These are phyloP conservation scores for Rostratula benghalensis DNA, from an alignment of 2,113 vertebrate species.

Conservation along the genomic window DNA sequence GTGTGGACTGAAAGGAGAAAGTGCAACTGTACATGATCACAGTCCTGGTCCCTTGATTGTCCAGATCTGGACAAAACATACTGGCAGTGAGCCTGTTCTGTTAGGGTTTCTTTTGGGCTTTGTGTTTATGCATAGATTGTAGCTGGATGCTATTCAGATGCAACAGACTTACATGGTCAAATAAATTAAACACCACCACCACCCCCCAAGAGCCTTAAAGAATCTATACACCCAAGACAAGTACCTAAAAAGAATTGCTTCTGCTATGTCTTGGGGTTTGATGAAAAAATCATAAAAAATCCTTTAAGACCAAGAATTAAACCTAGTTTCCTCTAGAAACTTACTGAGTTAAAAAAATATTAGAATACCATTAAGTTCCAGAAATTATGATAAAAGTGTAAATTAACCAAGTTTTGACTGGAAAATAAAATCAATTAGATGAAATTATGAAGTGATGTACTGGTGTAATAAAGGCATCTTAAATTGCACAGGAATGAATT, in stretches of 20 bases:
- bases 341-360: neutral
- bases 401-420: neutral
- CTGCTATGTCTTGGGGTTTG: neutral
- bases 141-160: neutral
- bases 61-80: neutral
- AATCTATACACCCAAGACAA: neutral
- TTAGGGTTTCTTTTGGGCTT: neutral
- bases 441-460: neutral
- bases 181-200: neutral
- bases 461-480: neutral
- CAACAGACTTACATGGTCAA: neutral
- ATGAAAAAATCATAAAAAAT: neutral
- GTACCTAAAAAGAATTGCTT: neutral
- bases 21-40: neutral
- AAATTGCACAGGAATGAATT: neutral
- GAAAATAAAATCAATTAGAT: neutral
- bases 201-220: neutral
- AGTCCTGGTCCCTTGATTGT: neutral
- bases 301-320: neutral
- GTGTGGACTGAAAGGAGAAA: neutral
- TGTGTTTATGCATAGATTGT: neutral
- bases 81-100: neutral
- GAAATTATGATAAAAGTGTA: neutral
- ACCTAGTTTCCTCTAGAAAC: neutral
- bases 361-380: neutral